Evolutionary conservation across 1,140 invertebrate genomes (phyloP).

Genomic region (Pseudomyrmex gracilis): DNA sequence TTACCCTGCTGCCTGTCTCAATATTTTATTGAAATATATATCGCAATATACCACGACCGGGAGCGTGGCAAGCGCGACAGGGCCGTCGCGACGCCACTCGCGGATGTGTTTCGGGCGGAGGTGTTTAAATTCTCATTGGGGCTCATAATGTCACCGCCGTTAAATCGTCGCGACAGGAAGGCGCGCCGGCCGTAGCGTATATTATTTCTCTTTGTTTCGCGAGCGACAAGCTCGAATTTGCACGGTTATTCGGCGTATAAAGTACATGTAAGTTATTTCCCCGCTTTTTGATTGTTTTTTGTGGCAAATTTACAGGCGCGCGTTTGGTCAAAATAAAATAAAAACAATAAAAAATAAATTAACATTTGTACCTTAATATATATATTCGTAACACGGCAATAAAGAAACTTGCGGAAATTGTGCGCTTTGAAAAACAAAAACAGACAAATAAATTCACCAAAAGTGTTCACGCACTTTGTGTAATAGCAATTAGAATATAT

Average conservation of each 20-base stretch:
- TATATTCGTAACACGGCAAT: not conserved
- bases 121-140: slow-evolving; percentile 56
- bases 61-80: slow-evolving; percentile 60
- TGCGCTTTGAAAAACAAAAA: not conserved
- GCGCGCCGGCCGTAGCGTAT: slow-evolving; percentile 17
- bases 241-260: slow-evolving; percentile 11
- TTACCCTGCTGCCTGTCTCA: slow-evolving; percentile 71
- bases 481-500: too few species aligned
- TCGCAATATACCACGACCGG: slow-evolving; percentile 68
- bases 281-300: not conserved
- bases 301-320: not conserved
- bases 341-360: not conserved
- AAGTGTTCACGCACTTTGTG: not conserved
- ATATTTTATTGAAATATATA: slow-evolving; percentile 81
- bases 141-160: slow-evolving; percentile 59
- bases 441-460: not conserved
- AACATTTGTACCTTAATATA: not conserved
- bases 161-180: slow-evolving; percentile 60
- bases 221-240: slow-evolving; percentile 39
- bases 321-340: not conserved
- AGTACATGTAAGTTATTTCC: slow-evolving; percentile 10
- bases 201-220: slow-evolving; percentile 50
- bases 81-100: slow-evolving; percentile 56
- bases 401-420: not conserved
- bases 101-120: slow-evolving; percentile 55